A percentile compares a stretch with the other conserved stretches of the same genome.
Conservation (phyloP, 37 sponge, comb jelly and placozoan species). For the Oscarella lobularis region DNA sequence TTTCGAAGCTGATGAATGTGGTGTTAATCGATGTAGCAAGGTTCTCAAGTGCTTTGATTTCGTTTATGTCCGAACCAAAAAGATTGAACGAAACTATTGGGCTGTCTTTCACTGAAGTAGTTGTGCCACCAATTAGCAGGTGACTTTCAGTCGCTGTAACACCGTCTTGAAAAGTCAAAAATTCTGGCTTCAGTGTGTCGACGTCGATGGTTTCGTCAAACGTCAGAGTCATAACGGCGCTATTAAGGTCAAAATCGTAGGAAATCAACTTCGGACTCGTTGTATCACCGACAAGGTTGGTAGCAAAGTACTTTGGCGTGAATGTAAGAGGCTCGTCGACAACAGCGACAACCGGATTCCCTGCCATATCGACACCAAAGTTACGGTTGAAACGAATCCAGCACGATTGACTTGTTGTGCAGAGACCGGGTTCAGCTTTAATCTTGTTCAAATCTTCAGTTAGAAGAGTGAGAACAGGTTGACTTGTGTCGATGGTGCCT, state of each 20-base stretch:
- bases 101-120: neutral
- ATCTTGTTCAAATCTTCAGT: slow-evolving; percentile 46
- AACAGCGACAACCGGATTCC: slow-evolving; percentile 30
- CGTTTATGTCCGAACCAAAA: slow-evolving; percentile 11
- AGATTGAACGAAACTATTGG: neutral
- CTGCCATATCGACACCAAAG: slow-evolving; percentile 52
- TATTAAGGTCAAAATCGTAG: slow-evolving; percentile 51
- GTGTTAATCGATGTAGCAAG: slow-evolving; percentile 11
- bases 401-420: slow-evolving; percentile 21
- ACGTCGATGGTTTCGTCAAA: slow-evolving; percentile 66
- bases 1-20: slow-evolving; percentile 32
- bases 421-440: slow-evolving; percentile 34
- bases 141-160: neutral
- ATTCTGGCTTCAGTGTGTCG: neutral
- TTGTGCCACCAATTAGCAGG: neutral
- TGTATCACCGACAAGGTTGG: slow-evolving; percentile 24
- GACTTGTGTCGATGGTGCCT: slow-evolving; percentile 13
- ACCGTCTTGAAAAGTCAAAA: neutral
- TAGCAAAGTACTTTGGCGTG: slow-evolving; percentile 11
- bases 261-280: slow-evolving; percentile 15
- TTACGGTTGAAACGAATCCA: slow-evolving; percentile 44
- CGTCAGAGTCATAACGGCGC: slow-evolving; percentile 43
- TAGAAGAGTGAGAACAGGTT: slow-evolving; percentile 27
- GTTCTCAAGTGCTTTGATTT: slow-evolving; percentile 22
- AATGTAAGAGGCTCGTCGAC: neutral